Evolutionary conservation across 2,888 invertebrate genomes (phyloP).

Genomic region (Synanthedon vespiformis): DNA sequence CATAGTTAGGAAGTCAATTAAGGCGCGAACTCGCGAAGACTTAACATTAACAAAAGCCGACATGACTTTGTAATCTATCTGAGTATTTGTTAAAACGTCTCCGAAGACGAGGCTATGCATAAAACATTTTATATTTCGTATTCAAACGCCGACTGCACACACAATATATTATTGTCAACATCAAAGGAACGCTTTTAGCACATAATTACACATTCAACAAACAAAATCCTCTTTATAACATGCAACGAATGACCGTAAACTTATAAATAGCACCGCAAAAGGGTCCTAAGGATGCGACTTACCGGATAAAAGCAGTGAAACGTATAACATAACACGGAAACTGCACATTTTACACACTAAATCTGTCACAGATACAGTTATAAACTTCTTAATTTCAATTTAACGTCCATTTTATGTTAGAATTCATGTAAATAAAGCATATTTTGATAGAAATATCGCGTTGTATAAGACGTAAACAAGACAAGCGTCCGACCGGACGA

Average conservation of each 20-base stretch:
- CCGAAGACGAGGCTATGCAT: too few species aligned
- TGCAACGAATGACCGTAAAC: slow-evolving; percentile 48
- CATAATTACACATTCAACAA: slow-evolving; percentile 22
- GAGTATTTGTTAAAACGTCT: too few species aligned
- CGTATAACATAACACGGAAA: slow-evolving; percentile 34
- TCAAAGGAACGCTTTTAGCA: slow-evolving; percentile 23
- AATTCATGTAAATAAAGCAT: slow-evolving; percentile 24
- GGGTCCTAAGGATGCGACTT: slow-evolving; percentile 51
- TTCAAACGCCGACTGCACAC: slow-evolving; percentile 3
- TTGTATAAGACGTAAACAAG: slow-evolving; percentile 23
- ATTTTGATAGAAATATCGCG: neutral
- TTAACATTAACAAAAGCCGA: too few species aligned
- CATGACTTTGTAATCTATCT: too few species aligned
- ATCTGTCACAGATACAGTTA: slow-evolving; percentile 8
- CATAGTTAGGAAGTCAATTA: too few species aligned
- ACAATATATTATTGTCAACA: slow-evolving; percentile 12
- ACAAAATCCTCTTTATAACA: slow-evolving; percentile 49
- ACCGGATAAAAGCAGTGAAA: slow-evolving; percentile 51
- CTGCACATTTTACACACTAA: slow-evolving; percentile 44
- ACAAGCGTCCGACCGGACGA: slow-evolving; percentile 20
- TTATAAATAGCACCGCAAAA: slow-evolving; percentile 49
- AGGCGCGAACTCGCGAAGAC: too few species aligned
- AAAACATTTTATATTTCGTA: neutral
- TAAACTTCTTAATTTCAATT: slow-evolving; percentile 6
- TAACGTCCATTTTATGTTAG: slow-evolving; percentile 23